phyloP scores from a whole-genome alignment of 2,888 invertebrate genomes.

The Arenicola marina region DNA sequence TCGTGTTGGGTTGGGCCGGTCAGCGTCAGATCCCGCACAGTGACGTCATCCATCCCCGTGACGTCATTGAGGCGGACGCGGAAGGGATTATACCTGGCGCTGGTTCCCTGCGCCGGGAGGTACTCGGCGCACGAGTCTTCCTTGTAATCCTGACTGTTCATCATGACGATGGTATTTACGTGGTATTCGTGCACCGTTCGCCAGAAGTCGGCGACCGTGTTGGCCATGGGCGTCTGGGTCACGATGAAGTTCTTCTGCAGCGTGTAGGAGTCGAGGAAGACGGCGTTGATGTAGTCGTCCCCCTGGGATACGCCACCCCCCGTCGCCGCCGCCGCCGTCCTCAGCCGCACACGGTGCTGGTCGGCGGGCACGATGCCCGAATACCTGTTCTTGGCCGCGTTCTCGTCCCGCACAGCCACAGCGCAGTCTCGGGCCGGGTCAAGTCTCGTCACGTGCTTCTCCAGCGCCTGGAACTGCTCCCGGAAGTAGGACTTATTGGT shows the following conservation, averaged over 20 bases:
- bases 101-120: constrained; percentile 35
- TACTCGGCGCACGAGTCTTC: constrained; percentile 54
- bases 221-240: constrained; percentile 56
- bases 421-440: constrained; percentile 36
- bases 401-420: constrained; percentile 40
- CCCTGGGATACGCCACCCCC: constrained; percentile 39
- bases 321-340: too few relatives aligned
- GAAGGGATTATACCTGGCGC: constrained; percentile 38
- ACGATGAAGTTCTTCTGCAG: constrained; percentile 48
- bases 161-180: constrained; percentile 47
- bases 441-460: constrained; percentile 42
- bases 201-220: constrained; percentile 59
- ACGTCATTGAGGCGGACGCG: constrained; percentile 37
- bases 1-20: constrained; percentile 35
- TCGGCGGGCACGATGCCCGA: constrained; percentile 45
- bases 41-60: constrained; percentile 42
- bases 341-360: constrained; percentile 23
- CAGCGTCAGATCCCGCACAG: constrained; percentile 45
- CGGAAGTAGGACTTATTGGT: constrained; percentile 44
- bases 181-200: constrained; percentile 54
- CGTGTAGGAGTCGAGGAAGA: constrained; percentile 54
- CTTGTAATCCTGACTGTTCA: constrained; percentile 44
- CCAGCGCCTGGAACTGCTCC: constrained; percentile 52
- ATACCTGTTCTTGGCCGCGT: constrained; percentile 52
- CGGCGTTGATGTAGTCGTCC: constrained; percentile 58